A percentile compares a stretch with the other conserved stretches of the same genome.
Conservation (phyloP, 2,797 vertebrate species). For the Pseudomugil gertrudae region DNA sequence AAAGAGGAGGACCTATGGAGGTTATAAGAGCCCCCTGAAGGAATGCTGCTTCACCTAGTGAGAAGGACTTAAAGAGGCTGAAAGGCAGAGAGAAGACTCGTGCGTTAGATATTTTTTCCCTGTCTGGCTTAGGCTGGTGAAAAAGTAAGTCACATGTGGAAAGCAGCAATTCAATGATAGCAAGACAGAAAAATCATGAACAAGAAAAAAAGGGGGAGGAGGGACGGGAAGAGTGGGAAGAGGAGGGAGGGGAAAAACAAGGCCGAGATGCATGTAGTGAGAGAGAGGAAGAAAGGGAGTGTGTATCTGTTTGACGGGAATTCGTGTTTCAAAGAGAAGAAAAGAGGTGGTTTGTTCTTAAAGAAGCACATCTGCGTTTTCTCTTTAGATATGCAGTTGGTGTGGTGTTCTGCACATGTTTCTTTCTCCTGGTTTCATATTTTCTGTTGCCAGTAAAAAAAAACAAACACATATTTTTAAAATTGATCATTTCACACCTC, state of each 20-base stretch:
- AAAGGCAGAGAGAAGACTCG: constrained; percentile 46
- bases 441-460: constrained; percentile 39
- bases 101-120: constrained; percentile 57
- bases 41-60: constrained; percentile 59
- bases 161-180: constrained; percentile 70
- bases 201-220: constrained; percentile 47
- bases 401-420: constrained; percentile 50
- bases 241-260: constrained; percentile 49
- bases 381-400: constrained; percentile 57
- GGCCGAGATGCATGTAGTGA: constrained; percentile 55
- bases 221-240: constrained; percentile 39
- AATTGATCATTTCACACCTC: constrained; percentile 62
- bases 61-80: constrained; percentile 22
- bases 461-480: constrained; percentile 37
- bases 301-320: constrained; percentile 52
- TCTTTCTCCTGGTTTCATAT: constrained; percentile 25
- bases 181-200: constrained; percentile 56
- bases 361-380: constrained; percentile 70
- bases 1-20: constrained; percentile 56
- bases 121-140: constrained; percentile 75
- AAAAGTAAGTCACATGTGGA: constrained; percentile 82
- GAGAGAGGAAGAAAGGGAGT: constrained; percentile 34
- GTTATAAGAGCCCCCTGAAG: constrained; percentile 55
- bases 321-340: constrained; percentile 69
- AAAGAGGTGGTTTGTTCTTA: constrained; percentile 69